A percentile compares a stretch with the other conserved stretches of the same genome.
These are phyloP conservation scores for Procambarus virginalis DNA, from an alignment of 1,140 invertebrate genomes.

Conservation along the genomic window DNA sequence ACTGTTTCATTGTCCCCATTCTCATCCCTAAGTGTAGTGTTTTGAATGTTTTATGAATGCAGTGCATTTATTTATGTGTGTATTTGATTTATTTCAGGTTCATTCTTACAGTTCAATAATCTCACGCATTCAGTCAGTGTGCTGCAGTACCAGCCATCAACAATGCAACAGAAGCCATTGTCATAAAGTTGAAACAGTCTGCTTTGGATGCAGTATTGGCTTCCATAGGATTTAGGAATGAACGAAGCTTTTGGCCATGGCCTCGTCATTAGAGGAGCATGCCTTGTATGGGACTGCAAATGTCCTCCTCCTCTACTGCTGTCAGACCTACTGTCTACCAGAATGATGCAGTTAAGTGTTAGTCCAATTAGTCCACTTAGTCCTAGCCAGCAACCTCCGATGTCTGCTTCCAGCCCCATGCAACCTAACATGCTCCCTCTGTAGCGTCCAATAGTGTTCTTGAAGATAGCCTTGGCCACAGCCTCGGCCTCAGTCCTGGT, in stretches of 20 bases:
- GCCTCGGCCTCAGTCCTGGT: conserved; percentile 31
- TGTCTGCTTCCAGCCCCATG: conserved; percentile 23
- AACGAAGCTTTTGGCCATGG: conserved; percentile 63
- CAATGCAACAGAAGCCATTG: conserved; percentile 65
- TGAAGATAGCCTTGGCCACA: conserved; percentile 23
- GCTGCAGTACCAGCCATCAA: conserved; percentile 61
- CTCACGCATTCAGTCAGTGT: conserved; percentile 52
- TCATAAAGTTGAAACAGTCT: conserved; percentile 63
- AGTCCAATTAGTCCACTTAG: conserved; percentile 52
- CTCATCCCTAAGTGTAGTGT: no score
- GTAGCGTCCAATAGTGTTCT: conserved; percentile 15
- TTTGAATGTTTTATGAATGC: not conserved
- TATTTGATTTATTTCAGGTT: conserved; percentile 45
- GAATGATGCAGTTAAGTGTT: conserved; percentile 54
- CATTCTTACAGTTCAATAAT: conserved; percentile 61
- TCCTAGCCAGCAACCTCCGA: conserved; percentile 42
- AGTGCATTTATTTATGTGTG: not conserved
- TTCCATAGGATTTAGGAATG: conserved; percentile 56
- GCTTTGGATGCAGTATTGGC: conserved; percentile 44
- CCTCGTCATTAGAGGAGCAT: conserved; percentile 61
- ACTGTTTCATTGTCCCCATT: no score
- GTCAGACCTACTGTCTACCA: conserved; percentile 59
- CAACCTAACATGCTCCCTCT: conserved; percentile 29
- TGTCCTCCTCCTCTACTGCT: conserved; percentile 66
- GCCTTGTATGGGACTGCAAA: conserved; percentile 65